Base-by-base conservation (phyloP, 2,797 vertebrate genomes). In the Mico argentatus region DNA sequence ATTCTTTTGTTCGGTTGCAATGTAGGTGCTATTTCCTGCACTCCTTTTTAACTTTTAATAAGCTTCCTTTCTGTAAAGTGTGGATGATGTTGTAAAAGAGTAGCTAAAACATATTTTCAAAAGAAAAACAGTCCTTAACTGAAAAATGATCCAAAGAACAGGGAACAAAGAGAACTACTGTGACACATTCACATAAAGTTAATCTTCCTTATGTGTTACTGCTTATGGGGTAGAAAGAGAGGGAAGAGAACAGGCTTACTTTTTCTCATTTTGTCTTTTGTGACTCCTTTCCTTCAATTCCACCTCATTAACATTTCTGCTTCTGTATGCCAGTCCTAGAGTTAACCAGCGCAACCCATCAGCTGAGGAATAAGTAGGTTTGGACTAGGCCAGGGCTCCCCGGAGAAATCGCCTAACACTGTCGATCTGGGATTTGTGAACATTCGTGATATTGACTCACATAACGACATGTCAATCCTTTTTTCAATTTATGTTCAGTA, bases 41-140 rank as follows among this genome's bases (percentile, higher is more conserved):
- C 64, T 97, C 84, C 95, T 96, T 96, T 97, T 97, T 94, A 95
- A 96, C 94, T 96, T 98, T 97, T 95, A 98, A 96, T 97, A 97
- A 97, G 84, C 92, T 88, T 86, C 81, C 77, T 98, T 95, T 96
- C 94, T 70, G 82, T 80, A 59, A 92, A 93, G 61, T 95, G 91
- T 97, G 95, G 97, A 48, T 94, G 95, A 95, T 87, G 84, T 94
- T 97, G 96, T 97, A 95, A 97, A 96, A 92, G 88, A 90, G 87
- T 33, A 94, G 55, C 91, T 96, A 92, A 97, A 97, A 98, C 87
- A 92, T 94, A 96, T 98, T 97, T 97, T 91, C 89, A 86, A 96
- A 97, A 87, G 87, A 91, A 93, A 97, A 98, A 97, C 94, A 97
- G 80, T 85, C 48, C 72, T 97, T 81, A 90, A 86, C 81, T 17